Evolutionary conservation across 1,140 invertebrate genomes (phyloP), one percentile per base, ranked within the genome.

Genomic region (Chironomus striatipennis): DNA sequence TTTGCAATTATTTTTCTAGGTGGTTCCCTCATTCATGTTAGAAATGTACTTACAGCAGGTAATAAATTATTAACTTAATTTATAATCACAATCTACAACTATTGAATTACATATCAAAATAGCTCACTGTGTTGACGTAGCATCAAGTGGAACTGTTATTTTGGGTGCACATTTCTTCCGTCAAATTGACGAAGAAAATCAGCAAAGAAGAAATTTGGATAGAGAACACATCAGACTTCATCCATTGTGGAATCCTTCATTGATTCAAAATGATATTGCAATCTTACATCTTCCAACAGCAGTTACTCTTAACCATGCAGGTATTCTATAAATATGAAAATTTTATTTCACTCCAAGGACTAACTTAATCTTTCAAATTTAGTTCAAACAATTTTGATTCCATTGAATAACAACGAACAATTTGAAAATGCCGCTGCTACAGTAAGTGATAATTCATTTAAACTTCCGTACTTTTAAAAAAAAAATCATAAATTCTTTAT

Each of bases 181-280:
- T n/a, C 15, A 73, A n/a, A 8, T 21, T n/a, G 20, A 73, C 8
- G 72, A 72, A 34, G 2, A 24, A 17, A 73, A 4, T 42, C 73
- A 73, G 42, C 21, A 18, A 17, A 79, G 80, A 7, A 77, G 20
- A 6, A 76, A 78, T 0, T 75, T 79, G 57, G 1, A 70, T 5
- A 79, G 79, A 5, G 43, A 21, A 0, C 24, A 73, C 0, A 78
- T 82, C 5, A 18, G 78, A 10, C 75, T 78, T 70, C 79, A 81
- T 43, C 79, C 79, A 0, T 64, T 76, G 43, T 82, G 78, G 76
- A 65, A 15, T 1, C 76, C 79, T 0, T 8, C 18, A 0, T 77
- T 67, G 4, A 47, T 79, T 7, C 65, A 72, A n/a, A 81, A 80
- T 42, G 79, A 82, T 67, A 73, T 82, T 5, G 80, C 81, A 12